Evolutionary conservation across 2,888 invertebrate genomes (phyloP), one percentile per base, ranked within the genome.

Genomic region (Hetaerina titia): DNA sequence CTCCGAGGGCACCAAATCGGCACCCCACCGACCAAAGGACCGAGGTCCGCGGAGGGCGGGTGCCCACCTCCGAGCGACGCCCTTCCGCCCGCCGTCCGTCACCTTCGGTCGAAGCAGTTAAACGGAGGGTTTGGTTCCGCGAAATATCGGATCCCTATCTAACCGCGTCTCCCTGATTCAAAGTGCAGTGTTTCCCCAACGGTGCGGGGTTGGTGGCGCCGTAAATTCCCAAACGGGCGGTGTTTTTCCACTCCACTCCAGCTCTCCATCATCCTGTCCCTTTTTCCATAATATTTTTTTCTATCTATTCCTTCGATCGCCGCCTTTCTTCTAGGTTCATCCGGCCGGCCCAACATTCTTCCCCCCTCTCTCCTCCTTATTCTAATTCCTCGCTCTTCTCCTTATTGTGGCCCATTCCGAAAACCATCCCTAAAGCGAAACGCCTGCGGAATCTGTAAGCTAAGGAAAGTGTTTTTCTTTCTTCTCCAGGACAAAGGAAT

Each of bases 71-170:
- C 81, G 13, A 31, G 31, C 9, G 81, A 25, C 81, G 81, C 31
- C 81, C 31, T 81, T 81, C 4, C 81, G 1, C 11, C 13, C 9
- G 81, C 19, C 81, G 81, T 13, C 81, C 31, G 25, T 81, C n/a
- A n/a, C n/a, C 31, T 81, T 81, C 81, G 31, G 15, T 11, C 13
- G 81, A 81, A 81, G 31, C 81, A 25, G 81, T 81, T 81, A 81
- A 81, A 81, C 19, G 25, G 8, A 7, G 31, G 0, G 15, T 31
- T 81, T 15, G 31, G 81, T 81, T 81, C 81, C 31, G 81, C 81
- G 81, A 81, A 81, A 81, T 81, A 31, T 31, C 81, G n/a, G 81
- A 81, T 81, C 81, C 22, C 81, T 81, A 81, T 81, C 81, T 25
- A 2, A 15, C 25, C 81, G 45, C 45, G 81, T 31, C 81, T 7